phyloP scores from a whole-genome alignment of 2,888 invertebrate genomes.

The Apodemia zela region DNA sequence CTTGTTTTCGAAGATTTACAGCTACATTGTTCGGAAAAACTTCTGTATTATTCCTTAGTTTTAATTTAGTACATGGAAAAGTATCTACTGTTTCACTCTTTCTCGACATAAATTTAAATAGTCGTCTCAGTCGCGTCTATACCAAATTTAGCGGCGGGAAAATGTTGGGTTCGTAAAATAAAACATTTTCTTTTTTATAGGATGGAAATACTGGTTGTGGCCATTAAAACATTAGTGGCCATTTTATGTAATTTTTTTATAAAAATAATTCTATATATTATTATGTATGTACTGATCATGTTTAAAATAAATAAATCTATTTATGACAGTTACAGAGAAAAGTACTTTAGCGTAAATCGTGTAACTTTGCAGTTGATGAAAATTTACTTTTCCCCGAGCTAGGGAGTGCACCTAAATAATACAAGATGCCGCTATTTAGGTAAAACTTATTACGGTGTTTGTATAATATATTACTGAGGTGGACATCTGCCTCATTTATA shows the following conservation, averaged over 20 bases:
- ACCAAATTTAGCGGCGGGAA: too few relatives aligned
- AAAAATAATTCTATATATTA: too few relatives aligned
- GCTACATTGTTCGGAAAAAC: slow-evolving; percentile 33
- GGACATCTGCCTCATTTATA: neutral
- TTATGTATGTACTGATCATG: too few relatives aligned
- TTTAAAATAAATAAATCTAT: too few relatives aligned
- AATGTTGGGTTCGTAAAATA: too few relatives aligned
- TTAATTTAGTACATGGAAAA: neutral
- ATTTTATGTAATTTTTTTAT: too few relatives aligned
- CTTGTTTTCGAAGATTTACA: slow-evolving; percentile 51
- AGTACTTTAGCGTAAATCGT: neutral
- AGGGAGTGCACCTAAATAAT: neutral
- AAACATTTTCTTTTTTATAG: too few relatives aligned
- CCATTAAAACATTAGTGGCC: too few relatives aligned
- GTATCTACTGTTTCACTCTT: neutral
- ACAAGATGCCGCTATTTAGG: slow-evolving; percentile 9
- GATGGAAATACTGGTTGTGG: too few relatives aligned
- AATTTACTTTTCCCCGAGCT: neutral
- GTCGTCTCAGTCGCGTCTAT: too few relatives aligned
- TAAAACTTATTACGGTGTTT: slow-evolving; percentile 10
- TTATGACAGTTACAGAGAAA: neutral
- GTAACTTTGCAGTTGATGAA: neutral
- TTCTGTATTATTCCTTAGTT: neutral
- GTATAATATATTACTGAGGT: neutral
- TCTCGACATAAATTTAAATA: neutral